Evolutionary conservation across 2,888 invertebrate genomes (phyloP).

Genomic region (Folsomia manolachei): DNA sequence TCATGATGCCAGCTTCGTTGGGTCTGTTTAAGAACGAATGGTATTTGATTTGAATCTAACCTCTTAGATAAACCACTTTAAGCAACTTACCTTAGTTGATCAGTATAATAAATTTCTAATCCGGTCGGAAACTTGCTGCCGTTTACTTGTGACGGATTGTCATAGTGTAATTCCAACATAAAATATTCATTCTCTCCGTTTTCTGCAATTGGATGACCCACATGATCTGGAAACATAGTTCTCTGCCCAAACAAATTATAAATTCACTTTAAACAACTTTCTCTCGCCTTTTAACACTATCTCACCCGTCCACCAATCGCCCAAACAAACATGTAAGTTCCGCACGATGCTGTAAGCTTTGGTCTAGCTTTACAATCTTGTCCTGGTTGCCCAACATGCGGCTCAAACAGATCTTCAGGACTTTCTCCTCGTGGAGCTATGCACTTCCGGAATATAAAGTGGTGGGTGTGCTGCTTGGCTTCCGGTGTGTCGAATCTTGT

Average conservation of each 20-base stretch:
- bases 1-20: not conserved
- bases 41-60: too few species aligned
- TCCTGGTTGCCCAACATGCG: not conserved
- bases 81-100: not conserved
- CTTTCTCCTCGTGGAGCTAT: not conserved
- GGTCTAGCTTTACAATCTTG: not conserved
- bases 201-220: not conserved
- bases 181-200: not conserved
- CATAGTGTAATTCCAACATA: not conserved
- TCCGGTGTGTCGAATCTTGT: not conserved
- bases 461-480: not conserved
- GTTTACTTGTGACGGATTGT: not conserved
- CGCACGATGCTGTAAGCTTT: not conserved
- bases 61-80: too few species aligned
- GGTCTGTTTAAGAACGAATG: too few species aligned
- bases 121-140: not conserved
- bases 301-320: not conserved
- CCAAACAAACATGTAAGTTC: not conserved
- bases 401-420: not conserved
- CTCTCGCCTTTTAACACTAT: too few species aligned
- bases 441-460: not conserved
- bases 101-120: not conserved
- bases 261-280: too few species aligned
- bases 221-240: not conserved
- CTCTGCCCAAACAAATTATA: not conserved